Evolutionary conservation across 2,797 vertebrate genomes (phyloP).

Genomic region (Decapterus maruadsi): DNA sequence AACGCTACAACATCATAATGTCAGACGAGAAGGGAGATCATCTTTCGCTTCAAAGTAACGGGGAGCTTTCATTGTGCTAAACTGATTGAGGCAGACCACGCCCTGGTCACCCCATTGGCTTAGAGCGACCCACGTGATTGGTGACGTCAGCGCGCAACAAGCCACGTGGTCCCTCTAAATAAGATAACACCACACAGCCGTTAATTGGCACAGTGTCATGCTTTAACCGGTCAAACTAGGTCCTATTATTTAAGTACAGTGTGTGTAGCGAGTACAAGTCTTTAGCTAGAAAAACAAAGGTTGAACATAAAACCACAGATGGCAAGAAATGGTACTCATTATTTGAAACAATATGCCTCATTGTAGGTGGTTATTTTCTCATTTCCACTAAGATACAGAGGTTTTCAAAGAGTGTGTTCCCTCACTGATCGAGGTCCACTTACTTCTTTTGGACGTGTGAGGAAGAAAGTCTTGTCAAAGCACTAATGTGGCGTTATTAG

Average conservation of each 20-base stretch:
- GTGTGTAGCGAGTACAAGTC: background rate
- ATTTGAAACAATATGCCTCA: background rate
- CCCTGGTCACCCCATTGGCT: constrained; percentile 65
- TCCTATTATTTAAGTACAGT: accelerated
- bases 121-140: constrained; percentile 33
- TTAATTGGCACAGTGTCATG: background rate
- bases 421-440: background rate
- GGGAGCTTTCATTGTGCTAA: constrained; percentile 45
- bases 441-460: too few relatives aligned
- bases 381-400: background rate
- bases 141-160: background rate
- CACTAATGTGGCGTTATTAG: background rate
- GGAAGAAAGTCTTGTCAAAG: background rate
- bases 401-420: background rate
- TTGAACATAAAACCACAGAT: background rate
- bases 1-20: constrained; percentile 30
- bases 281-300: background rate
- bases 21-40: constrained; percentile 29
- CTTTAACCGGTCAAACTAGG: background rate
- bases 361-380: too few relatives aligned
- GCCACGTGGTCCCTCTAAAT: constrained; percentile 41
- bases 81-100: constrained; percentile 65
- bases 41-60: constrained; percentile 45
- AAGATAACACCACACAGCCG: background rate
- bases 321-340: background rate